Base-by-base conservation (phyloP, 2,113 vertebrate genomes). In the Tyrannus savana region DNA sequence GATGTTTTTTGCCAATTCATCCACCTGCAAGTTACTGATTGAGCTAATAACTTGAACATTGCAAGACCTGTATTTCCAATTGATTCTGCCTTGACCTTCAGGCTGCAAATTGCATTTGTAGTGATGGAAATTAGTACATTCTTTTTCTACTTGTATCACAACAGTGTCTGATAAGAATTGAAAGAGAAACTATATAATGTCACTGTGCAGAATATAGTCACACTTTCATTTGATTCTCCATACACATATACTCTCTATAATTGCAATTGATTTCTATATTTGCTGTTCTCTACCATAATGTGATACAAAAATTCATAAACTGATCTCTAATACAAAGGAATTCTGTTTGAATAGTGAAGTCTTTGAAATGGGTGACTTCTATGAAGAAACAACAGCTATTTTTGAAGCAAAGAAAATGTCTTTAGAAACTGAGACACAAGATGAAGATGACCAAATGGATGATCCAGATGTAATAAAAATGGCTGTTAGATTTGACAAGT, bases 401-500 rank as follows among this genome's bases (percentile, higher is more conserved):
- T 97, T 98, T 37, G 96, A 98, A 87, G 64, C 91, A 30, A 97
- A 97, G 90, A 98, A 96, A 74, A 90, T 96, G 4, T 95, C 93
- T 18, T 82, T 98, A 41, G 96, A 98, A 93, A 96, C 95, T 31
- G 92, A 81, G 56, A 82, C 42, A 31, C 96, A 95, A 75, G 90
- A 77, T 53, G 72, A 90, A 2, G 96, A 95, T 33, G 96, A 95
- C 3, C 97, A 97, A 18, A 35, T 89, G 30, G 96, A 98, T 81
- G 98, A 99, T 6, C 96, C 98, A 47, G 98, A 98, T 79, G 93
- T 99, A 90, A 97, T 98, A 96, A 98, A 98, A 81, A 98, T 99
- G 98, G 97, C 99, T 10, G 96, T 99, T 87, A 98, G 96, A 82
- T 99, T 99, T 97, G 98, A 99, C 91, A 98, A 99, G 99, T 99